Percentiles rank a stretch among this genome's conserved stretches.
phyloP scores from a whole-genome alignment of 2,888 invertebrate genomes.

The Synanthedon andrenaeformis region DNA sequence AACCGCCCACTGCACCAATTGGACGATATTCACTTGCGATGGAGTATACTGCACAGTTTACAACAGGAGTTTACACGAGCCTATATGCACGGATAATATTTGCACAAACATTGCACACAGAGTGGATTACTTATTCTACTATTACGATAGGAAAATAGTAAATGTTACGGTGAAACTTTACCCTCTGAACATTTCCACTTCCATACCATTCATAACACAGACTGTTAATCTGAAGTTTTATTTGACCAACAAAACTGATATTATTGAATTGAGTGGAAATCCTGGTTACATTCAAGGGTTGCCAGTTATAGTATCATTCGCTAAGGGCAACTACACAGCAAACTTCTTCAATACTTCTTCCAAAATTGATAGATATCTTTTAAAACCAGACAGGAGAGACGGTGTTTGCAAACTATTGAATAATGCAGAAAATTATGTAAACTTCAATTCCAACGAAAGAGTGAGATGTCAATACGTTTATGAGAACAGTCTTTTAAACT shows the following conservation, averaged over 20 bases:
- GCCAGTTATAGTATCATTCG: constrained; percentile 67
- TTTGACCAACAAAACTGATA: constrained; percentile 29
- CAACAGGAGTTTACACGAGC: constrained; percentile 35
- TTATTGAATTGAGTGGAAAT: constrained; percentile 74
- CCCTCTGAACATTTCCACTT: constrained; percentile 22
- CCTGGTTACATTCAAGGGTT: constrained; percentile 79
- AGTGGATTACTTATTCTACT: constrained; percentile 45
- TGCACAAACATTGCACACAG: constrained; percentile 42
- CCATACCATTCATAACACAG: constrained; percentile 31
- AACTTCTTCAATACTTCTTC: constrained; percentile 32
- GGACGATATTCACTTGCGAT: constrained; percentile 39
- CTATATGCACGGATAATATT: constrained; percentile 31
- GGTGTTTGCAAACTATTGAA: constrained; percentile 52
- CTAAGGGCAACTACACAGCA: constrained; percentile 34
- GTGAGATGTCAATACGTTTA: constrained; percentile 46
- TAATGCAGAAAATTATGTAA: constrained; percentile 32
- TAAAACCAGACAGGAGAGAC: constrained; percentile 40
- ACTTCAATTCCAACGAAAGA: constrained; percentile 62
- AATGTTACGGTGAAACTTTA: constrained; percentile 43
- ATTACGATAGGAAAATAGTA: constrained; percentile 33
- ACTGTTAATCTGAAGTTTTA: constrained; percentile 39
- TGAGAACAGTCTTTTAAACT: constrained; percentile 6
- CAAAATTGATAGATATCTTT: constrained; percentile 15
- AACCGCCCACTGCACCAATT: constrained; percentile 42
- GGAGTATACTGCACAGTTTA: constrained; percentile 28